Evolutionary conservation across 2,888 invertebrate species (phyloP), one percentile per base, ranked within the genome.

Genomic region (Eustalomyia histrio): DNA sequence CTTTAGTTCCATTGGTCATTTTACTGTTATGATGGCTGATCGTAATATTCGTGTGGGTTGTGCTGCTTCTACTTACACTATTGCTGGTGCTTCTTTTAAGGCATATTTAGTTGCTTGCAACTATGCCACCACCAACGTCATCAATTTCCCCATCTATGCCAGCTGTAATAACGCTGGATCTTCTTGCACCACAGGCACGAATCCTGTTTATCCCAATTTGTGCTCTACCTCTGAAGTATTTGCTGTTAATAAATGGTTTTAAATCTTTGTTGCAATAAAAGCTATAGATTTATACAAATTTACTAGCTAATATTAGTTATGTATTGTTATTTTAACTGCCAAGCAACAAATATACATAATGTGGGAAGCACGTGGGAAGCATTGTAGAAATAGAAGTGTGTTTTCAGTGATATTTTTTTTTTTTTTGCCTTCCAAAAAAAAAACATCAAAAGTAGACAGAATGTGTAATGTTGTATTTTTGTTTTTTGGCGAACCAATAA

Each of bases 11-110:
- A 87, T 87, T 76, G 87, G 86, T 5, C 87, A 87, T 74, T 87
- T 87, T 24, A 87, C 87, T 12, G 84, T 85, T 35, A 82, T 87
- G 83, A 84, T 88, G 8, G 71, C 84, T 55, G 88, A 87, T 14
- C 84, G 76, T 55, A 87, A 86, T 78, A 85, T 83, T 60, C 86
- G 84, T 12, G 85, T 87, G 18, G 87, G 87, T 18, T 87, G 87
- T 60, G 87, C 87, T 72, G 76, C 69, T 1, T 16, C 71, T 8
- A 55, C 39, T 9, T 76, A 63, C 9, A 0, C 29, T 2, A 7
- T n/a, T 3, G n/a, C 5, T 16, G 33, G 57, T 57, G 2, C 12
- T 4, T 0, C n/a, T 10, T 52, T 16, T 16, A n/a, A 58, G 6
- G n/a, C 33, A 10, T 60, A 76, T n/a, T 84, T 86, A 39, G 85